phyloP scores from a whole-genome alignment of 92 coral and sea anemone genomes.

The Porites evermanni region DNA sequence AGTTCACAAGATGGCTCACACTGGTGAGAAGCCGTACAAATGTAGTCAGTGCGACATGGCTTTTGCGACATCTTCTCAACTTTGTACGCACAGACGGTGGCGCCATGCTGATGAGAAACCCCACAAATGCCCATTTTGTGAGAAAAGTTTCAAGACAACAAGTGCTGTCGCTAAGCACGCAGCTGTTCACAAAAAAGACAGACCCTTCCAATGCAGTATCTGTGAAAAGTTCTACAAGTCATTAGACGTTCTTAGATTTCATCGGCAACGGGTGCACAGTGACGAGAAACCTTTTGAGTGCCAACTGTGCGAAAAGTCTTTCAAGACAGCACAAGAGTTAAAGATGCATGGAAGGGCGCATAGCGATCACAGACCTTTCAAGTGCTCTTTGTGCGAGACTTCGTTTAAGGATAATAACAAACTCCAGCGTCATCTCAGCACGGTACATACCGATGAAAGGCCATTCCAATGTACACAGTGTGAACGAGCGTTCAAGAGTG shows the following conservation, averaged over 20 bases:
- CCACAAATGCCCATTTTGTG: not conserved
- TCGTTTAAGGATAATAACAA: not conserved
- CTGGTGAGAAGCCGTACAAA: not conserved
- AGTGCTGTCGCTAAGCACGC: not conserved
- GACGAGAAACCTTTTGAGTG: not conserved
- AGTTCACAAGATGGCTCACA: not conserved
- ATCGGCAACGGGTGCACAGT: not conserved
- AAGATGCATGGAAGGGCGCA: not conserved
- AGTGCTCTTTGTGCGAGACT: not conserved
- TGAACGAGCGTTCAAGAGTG: not conserved
- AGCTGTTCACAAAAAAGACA: not conserved
- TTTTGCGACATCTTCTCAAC: not conserved
- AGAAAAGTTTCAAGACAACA: not conserved
- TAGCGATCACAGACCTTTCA: not conserved
- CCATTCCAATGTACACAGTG: not conserved
- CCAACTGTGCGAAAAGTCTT: not conserved
- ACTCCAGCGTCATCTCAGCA: not conserved
- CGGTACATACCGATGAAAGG: not conserved
- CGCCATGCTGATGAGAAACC: not conserved
- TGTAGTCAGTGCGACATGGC: not conserved
- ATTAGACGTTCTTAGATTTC: not conserved
- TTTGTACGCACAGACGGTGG: not conserved
- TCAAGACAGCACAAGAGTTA: not conserved
- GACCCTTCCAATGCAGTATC: not conserved
- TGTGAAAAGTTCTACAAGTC: constrained; percentile 1